Evolutionary conservation across 2,113 vertebrate genomes (phyloP).

Genomic region (Parotia lawesii): DNA sequence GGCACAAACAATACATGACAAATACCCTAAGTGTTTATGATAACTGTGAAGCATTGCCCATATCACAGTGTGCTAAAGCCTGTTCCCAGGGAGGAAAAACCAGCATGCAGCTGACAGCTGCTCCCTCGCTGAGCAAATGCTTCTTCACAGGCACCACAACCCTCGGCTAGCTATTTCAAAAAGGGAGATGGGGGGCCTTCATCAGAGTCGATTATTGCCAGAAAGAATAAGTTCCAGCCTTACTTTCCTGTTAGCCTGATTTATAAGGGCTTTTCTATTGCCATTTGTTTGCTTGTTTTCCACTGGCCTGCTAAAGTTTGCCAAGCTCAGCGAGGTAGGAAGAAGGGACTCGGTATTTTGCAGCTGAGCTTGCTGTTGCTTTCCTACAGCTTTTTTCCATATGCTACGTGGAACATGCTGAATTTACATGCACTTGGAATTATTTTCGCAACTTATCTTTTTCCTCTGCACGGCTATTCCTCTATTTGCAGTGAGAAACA

Average conservation of each 20-base stretch:
- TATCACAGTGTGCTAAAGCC: not conserved
- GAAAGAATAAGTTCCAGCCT: not conserved
- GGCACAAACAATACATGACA: not conserved
- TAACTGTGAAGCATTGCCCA: not conserved
- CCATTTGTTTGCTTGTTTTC: not conserved
- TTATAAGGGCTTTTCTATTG: not conserved
- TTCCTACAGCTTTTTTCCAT: not conserved
- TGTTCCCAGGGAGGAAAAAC: not conserved
- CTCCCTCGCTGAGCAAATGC: not conserved
- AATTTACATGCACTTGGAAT: not conserved
- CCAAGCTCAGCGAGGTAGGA: not conserved
- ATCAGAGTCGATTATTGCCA: constrained; percentile 2
- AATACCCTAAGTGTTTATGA: not conserved
- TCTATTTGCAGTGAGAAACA: not conserved
- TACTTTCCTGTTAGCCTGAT: constrained; percentile 1
- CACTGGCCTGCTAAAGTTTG: not conserved
- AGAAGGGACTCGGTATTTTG: not conserved
- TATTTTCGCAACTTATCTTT: not conserved
- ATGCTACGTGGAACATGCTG: accelerated
- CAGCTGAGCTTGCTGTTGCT: not conserved
- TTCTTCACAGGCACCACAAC: not conserved
- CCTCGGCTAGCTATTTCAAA: not conserved
- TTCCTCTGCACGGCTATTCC: not conserved
- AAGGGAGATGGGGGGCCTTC: not conserved
- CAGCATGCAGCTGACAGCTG: constrained; percentile 55